Conservation (phyloP, 2,888 invertebrate genomes). For the Nineta flava region DNA sequence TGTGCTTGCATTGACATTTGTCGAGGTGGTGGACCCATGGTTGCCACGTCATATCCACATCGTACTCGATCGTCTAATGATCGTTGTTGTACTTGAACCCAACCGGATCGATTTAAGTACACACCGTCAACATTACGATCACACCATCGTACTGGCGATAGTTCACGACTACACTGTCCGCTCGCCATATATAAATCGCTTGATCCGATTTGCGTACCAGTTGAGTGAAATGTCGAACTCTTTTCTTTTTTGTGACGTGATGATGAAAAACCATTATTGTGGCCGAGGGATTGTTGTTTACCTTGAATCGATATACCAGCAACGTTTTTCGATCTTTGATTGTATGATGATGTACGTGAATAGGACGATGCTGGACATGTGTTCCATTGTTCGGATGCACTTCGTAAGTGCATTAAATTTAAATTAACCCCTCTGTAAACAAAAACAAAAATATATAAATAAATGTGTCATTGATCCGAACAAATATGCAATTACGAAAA, state of each 20-base stretch:
- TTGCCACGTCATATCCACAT: constrained; percentile 21
- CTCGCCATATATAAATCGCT: constrained; percentile 28
- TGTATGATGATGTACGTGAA: constrained; percentile 10
- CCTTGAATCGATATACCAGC: constrained; percentile 14
- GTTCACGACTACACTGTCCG: constrained; percentile 30
- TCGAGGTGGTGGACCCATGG: constrained; percentile 8
- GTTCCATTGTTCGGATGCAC: constrained; percentile 38
- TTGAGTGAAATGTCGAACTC: constrained; percentile 20
- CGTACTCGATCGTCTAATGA: constrained; percentile 35
- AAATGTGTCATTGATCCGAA: too few relatives aligned
- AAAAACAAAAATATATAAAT: constrained; percentile 5
- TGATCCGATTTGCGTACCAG: constrained; percentile 27
- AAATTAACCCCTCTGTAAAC: constrained; percentile 35
- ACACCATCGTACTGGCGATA: constrained; percentile 41
- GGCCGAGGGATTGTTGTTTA: constrained; percentile 23
- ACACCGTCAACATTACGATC: constrained; percentile 41
- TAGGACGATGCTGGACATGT: constrained; percentile 24
- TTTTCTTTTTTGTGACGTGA: constrained; percentile 11
- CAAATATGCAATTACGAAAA: too few relatives aligned
- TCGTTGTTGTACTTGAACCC: constrained; percentile 37
- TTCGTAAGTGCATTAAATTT: constrained; percentile 36
- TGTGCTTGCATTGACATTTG: constrained; percentile 15
- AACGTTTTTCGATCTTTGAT: constrained; percentile 10
- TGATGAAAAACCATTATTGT: constrained; percentile 9
- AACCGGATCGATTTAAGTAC: constrained; percentile 36